A percentile compares a stretch with the other conserved stretches of the same genome.
phyloP scores from a whole-genome alignment of 92 coral and sea anemone species.

The Umimayanthus kanabou region DNA sequence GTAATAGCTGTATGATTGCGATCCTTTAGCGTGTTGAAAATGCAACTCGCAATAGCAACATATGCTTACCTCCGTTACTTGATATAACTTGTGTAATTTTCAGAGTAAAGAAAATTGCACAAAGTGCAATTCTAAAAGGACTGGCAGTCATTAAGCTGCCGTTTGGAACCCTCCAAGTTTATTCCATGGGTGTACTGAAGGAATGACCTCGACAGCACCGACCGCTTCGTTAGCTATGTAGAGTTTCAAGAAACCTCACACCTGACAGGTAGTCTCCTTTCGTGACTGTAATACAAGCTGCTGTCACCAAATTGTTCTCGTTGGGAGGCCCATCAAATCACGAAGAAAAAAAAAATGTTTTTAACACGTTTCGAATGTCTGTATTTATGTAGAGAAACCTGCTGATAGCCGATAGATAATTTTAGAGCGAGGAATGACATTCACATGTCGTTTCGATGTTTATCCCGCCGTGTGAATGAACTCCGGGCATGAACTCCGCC shows the following conservation, averaged over 20 bases:
- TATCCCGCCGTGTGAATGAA: neutral
- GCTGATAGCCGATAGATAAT: neutral
- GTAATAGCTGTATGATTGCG: neutral
- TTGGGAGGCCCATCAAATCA: neutral
- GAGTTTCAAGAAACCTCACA: too few species aligned
- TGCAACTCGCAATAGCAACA: neutral
- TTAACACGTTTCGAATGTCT: neutral
- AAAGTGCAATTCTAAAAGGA: neutral
- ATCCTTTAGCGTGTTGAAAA: neutral
- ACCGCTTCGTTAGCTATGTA: neutral
- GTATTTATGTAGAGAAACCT: neutral
- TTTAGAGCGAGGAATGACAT: neutral
- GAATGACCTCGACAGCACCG: neutral
- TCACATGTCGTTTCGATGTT: neutral
- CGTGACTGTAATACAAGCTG: neutral
- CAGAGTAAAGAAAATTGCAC: neutral
- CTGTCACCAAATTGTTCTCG: neutral
- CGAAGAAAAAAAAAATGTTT: too few species aligned
- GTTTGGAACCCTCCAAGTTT: neutral
- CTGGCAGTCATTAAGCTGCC: neutral
- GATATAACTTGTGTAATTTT: neutral
- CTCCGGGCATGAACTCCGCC: neutral
- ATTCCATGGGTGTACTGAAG: neutral
- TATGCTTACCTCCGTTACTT: neutral
- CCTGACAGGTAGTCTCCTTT: neutral